Evolutionary conservation across 2,888 invertebrate species (phyloP), one percentile per base, ranked within the genome.

Genomic region (Hyposoter dolosus): DNA sequence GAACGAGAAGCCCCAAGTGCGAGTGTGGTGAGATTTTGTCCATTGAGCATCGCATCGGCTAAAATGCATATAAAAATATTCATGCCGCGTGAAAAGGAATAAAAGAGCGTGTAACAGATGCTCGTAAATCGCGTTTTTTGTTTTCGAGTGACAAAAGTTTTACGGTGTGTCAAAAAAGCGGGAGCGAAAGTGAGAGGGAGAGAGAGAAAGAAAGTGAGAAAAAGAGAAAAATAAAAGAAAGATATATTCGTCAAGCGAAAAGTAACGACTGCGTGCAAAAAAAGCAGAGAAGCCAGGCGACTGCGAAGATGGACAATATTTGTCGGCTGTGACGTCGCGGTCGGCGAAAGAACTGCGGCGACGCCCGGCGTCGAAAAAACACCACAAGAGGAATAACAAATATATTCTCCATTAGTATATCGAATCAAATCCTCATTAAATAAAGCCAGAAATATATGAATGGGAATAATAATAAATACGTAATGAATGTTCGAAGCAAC

Each of bases 331-430:
- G 86, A 92, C 92, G 92, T 93, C 93, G 92, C 92, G 94, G 94
- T 93, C 92, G 93, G 93, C 94, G 94, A 94, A 94, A 94, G 94
- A 94, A 93, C 92, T 92, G 94, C 92, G 94, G 92, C 93, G 91
- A 91, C 91, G 93, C 92, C 92, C 92, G 92, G 92, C 91, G 91
- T 92, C 91, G 82, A 86, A 86, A 79, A 40, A 56, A 88, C 71
- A 87, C 82, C 81, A 72, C 78, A 88, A 87, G 87, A 88, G 85
- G 89, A 88, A 77, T 85, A 40, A 78, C 80, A 85, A 79, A 84
- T 12, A 80, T 82, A 83, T 79, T 82, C 56, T 82, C 56, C 78
- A 82, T 84, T 74, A 82, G 79, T 80, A 84, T 77, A 79, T 85
- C 74, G 74, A 86, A 66, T 77, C 9, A 50, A 81, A 74, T 65